Conservation (phyloP, 1,140 invertebrate species). For the Heliconius melpomene region DNA sequence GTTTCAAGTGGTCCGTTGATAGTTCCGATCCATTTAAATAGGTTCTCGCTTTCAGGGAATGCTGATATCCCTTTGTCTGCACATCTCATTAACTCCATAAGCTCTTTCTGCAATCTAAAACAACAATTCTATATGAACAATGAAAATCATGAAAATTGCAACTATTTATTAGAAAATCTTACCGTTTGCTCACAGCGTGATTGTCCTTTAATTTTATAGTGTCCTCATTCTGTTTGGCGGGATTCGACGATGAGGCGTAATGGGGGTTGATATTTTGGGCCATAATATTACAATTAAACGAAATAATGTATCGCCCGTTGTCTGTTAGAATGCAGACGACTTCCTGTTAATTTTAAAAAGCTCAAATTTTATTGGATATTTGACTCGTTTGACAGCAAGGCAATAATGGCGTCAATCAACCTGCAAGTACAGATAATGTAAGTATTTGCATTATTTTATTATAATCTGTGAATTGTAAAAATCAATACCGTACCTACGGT, state of each 20-base stretch:
- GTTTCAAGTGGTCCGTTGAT: constrained; percentile 94
- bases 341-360: constrained; percentile 80
- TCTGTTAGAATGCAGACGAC: constrained; percentile 66
- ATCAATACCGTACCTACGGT: constrained; percentile 20
- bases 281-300: constrained; percentile 82
- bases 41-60: constrained; percentile 97
- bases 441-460: background rate
- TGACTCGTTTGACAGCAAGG: constrained; percentile 68
- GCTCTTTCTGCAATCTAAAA: constrained; percentile 90
- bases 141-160: constrained; percentile 16
- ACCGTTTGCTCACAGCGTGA: constrained; percentile 93
- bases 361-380: constrained; percentile 77
- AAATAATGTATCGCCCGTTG: constrained; percentile 64
- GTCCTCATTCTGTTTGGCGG: constrained; percentile 88
- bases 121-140: constrained; percentile 19
- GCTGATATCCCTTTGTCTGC: constrained; percentile 96
- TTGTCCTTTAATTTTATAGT: constrained; percentile 88
- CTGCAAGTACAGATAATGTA: constrained; percentile 16
- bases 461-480: constrained; percentile 14
- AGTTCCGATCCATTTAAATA: constrained; percentile 98
- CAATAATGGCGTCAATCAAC: constrained; percentile 67
- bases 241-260: constrained; percentile 84
- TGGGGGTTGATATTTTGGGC: constrained; percentile 92
- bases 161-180: constrained; percentile 51
- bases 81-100: constrained; percentile 93